phyloP scores from a whole-genome alignment of 2,888 invertebrate genomes.

The Hartigia nigra region DNA sequence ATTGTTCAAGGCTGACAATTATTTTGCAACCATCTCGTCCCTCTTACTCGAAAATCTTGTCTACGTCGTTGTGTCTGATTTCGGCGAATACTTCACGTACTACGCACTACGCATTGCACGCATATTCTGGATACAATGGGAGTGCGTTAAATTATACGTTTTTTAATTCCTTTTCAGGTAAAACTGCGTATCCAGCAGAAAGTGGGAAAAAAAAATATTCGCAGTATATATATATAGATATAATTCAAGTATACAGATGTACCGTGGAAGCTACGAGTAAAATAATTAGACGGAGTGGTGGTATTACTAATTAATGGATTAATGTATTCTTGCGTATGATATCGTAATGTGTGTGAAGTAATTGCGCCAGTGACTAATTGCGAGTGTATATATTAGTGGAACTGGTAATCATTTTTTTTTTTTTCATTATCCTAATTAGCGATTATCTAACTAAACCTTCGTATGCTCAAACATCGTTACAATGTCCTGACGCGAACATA shows the following conservation, averaged over 20 bases:
- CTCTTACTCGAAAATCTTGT: not conserved
- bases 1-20: not conserved
- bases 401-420: not conserved
- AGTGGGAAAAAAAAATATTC: no score
- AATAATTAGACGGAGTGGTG: no score
- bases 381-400: not conserved
- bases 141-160: not conserved
- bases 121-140: not conserved
- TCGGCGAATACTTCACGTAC: not conserved
- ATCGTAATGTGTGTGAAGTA: not conserved
- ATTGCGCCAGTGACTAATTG: not conserved
- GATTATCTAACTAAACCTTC: not conserved
- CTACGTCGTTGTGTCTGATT: not conserved
- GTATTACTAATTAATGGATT: not conserved
- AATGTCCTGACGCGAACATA: not conserved
- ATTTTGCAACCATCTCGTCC: not conserved
- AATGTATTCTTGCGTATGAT: not conserved
- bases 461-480: not conserved
- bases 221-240: no score
- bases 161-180: not conserved
- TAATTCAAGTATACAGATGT: no score
- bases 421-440: not conserved
- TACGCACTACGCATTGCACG: not conserved
- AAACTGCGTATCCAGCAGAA: not conserved
- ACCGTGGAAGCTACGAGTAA: no score